phyloP scores from a whole-genome alignment of 1,140 invertebrate genomes.

The Dreissena polymorpha region DNA sequence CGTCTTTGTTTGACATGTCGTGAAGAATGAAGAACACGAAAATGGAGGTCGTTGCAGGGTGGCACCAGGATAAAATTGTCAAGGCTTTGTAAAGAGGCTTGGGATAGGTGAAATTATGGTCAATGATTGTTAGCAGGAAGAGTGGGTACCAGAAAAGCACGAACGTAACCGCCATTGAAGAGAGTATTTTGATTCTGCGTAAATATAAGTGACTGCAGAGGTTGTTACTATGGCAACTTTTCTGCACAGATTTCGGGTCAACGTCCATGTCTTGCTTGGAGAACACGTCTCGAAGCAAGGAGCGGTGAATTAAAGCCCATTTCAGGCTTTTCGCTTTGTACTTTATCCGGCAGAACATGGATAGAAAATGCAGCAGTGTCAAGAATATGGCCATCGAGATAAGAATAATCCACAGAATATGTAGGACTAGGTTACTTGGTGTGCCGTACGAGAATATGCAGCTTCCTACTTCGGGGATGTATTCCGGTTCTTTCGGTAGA shows the following conservation, averaged over 20 bases:
- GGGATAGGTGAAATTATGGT: slow-evolving; percentile 70
- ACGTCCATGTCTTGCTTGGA: slow-evolving; percentile 15
- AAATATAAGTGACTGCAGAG: slow-evolving; percentile 61
- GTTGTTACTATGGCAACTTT: slow-evolving; percentile 52
- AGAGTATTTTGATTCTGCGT: slow-evolving; percentile 64
- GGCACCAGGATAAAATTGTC: slow-evolving; percentile 80
- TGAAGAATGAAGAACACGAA: slow-evolving; percentile 74
- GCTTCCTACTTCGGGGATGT: slow-evolving; percentile 84
- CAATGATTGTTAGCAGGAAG: slow-evolving; percentile 89
- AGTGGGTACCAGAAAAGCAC: slow-evolving; percentile 93
- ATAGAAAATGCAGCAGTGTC: slow-evolving; percentile 91
- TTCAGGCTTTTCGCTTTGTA: slow-evolving; percentile 64
- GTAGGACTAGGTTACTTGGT: slow-evolving; percentile 92
- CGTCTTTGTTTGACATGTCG: slow-evolving; percentile 61
- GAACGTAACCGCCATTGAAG: slow-evolving; percentile 89
- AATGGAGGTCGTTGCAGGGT: slow-evolving; percentile 72
- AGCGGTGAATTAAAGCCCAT: slow-evolving; percentile 68
- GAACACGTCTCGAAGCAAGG: slow-evolving; percentile 61
- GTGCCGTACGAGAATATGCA: slow-evolving; percentile 89
- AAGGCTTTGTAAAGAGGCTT: slow-evolving; percentile 64
- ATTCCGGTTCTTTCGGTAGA: slow-evolving; percentile 73
- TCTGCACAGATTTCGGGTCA: slow-evolving; percentile 33
- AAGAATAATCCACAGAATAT: slow-evolving; percentile 93
- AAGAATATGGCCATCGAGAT: slow-evolving; percentile 92
- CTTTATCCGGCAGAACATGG: slow-evolving; percentile 89